Base-by-base conservation (phyloP, 2,113 vertebrate species). In the Lipophrys pholis region DNA sequence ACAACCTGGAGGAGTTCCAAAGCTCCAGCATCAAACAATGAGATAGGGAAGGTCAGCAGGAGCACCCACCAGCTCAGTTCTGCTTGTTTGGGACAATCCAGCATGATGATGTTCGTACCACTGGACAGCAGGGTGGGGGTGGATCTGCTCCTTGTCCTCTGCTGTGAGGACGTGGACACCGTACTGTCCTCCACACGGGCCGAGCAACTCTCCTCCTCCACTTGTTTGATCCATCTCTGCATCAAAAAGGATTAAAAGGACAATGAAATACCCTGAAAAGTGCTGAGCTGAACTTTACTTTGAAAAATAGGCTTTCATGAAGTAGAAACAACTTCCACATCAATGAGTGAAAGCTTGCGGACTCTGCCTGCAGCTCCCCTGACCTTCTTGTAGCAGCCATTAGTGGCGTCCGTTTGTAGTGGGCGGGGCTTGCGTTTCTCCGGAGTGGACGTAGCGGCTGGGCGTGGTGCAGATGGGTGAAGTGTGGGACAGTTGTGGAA, bases 361-460 rank as follows among this genome's bases (percentile, higher is more conserved):
- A 30, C 11, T 45, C 43, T 45, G 11, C 7, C 11, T 45, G 6
- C 21, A n/a, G n/a, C 11, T 17, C 12, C 10, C 38, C 53, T 73
- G 16, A 98, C 97, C 96, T 99, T 99, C 89, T 99, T 99, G 94
- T 94, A 99, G 86, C 96, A 99, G 87, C 96, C 97, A 75, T 98
- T 98, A 51, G 95, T 93, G 64, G 96, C 96, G 63, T 99, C 97
- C 88, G 95, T 90, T 59, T 94, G 93, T 64, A 97, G 93, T 0
- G 96, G 96, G 60, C 96, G 95, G 54, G 90, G 91, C n/a, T 96
- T 93, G 63, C 95, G 95, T 77, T 96, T 95, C 92, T 99, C 97
- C 96, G 68, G 99, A 99, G 84, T 97, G 98, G 73, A 99, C 95
- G 94, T 98, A 99, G 97, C 99, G 98, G 95, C 99, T 97, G 46